phyloP scores from a whole-genome alignment of 2,113 vertebrate species.

The Marcusenius ussheri region DNA sequence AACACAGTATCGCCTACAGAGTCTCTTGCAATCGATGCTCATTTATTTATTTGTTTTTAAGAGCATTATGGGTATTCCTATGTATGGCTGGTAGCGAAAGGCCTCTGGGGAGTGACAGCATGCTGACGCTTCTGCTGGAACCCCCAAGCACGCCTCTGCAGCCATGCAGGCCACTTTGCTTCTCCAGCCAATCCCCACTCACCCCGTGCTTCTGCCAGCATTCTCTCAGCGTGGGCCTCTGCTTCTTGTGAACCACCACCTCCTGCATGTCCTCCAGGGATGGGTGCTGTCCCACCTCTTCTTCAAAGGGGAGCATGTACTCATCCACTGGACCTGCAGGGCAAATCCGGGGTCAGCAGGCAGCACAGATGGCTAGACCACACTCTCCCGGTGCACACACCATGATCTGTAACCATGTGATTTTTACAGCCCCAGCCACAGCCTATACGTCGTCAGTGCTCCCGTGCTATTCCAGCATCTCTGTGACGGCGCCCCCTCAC shows the following conservation, averaged over 20 bases:
- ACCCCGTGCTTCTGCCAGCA: slow-evolving; percentile 97
- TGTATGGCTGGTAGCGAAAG: not conserved
- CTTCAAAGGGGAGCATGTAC: slow-evolving; percentile 95
- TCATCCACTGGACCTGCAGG: slow-evolving; percentile 84
- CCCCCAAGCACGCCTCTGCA: not conserved
- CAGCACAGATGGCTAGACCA: not conserved
- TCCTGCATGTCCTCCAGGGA: slow-evolving; percentile 99
- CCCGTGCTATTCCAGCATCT: not conserved
- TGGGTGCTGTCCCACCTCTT: slow-evolving; percentile 95
- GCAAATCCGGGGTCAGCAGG: not conserved
- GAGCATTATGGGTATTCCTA: not conserved
- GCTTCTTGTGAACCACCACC: slow-evolving; percentile 96
- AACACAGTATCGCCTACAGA: not conserved
- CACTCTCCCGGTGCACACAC: not conserved
- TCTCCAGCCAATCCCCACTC: slow-evolving; percentile 42
- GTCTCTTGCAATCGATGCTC: not conserved
- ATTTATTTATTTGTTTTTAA: slow-evolving; percentile 4
- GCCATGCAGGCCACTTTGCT: not conserved
- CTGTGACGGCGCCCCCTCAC: slow-evolving; percentile 55
- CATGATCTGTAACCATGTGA: not conserved
- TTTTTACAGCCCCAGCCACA: not conserved
- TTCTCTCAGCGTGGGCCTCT: slow-evolving; percentile 84
- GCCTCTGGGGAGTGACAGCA: not conserved
- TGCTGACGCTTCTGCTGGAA: not conserved
- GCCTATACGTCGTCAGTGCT: not conserved